Conservation (phyloP, 2,888 invertebrate genomes). For the Drosophila picticornis region DNA sequence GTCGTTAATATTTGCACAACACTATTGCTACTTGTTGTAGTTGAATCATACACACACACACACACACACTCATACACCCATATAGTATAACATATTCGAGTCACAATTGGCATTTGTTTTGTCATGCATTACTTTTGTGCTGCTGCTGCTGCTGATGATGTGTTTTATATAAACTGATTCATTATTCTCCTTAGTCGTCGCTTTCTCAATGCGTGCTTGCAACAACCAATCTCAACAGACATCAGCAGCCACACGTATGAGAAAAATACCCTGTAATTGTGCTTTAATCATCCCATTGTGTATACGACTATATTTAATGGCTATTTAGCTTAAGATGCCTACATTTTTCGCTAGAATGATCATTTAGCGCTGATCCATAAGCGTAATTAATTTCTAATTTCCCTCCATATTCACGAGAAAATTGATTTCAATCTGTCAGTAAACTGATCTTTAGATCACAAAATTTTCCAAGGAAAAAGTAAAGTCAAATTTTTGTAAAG, state of each 20-base stretch:
- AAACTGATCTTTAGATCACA: not conserved
- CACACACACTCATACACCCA: not conserved
- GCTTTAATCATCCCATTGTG: not conserved
- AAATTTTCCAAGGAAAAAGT: not conserved
- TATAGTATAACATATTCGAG: constrained; percentile 39
- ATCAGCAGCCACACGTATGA: not conserved
- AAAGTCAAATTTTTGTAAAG: not conserved
- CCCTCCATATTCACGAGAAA: not conserved
- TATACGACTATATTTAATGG: not conserved
- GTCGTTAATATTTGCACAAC: constrained; percentile 51
- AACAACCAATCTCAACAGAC: constrained; percentile 17
- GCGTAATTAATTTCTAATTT: not conserved
- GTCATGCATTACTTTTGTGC: constrained; percentile 43
- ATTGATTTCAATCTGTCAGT: not conserved
- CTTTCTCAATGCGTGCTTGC: constrained; percentile 35
- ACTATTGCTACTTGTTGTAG: constrained; percentile 24
- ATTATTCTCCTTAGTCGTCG: constrained; percentile 25
- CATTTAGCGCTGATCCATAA: not conserved
- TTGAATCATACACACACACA: constrained; percentile 55
- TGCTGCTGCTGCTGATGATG: constrained; percentile 26
- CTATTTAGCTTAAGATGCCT: not conserved
- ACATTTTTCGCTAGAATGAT: not conserved
- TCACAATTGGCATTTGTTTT: constrained; percentile 63
- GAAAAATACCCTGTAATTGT: constrained; percentile 6
- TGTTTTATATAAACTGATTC: constrained; percentile 40